Base-by-base conservation (phyloP, 53 echinoderm and acorn worm species). In the Antedon mediterranea region DNA sequence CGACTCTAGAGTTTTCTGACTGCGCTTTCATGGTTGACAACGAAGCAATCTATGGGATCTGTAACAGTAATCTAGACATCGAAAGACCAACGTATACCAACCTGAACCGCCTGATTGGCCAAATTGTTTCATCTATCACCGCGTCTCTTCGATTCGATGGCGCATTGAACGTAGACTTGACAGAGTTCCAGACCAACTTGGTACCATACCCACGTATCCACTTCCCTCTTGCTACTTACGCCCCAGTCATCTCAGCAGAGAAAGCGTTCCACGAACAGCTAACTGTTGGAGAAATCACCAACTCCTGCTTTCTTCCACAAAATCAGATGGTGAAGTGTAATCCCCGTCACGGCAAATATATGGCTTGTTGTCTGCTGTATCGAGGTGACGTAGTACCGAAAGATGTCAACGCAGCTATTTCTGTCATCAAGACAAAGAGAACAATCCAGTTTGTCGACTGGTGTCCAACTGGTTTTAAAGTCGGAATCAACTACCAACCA, bases 321-420 rank as follows among this genome's bases (percentile, higher is more conserved):
- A 37, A 37, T 11, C 37, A 37, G 37, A 37, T 37, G 37, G 37
- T 37, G 11, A 72, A 72, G 20, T 72, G 72, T 30, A 72, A 72
- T 30, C 72, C 72, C 15, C 4, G 72, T 7, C 72, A 15, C 20
- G 72, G 72, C 7, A 72, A 72, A 30, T 72, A 72, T 23, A 86
- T 86, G 86, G 86, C 86, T 72, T 87, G 87, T 73, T 87, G 87
- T 75, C 74, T 87, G 78, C 78, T 87, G 33, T 72, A 72, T 72
- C 72, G 72, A 8, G 72, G 72, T 72, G 72, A 72, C 30, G 72
- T 72, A 3, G 72, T 72, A 29, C 72, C 28, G 20, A 72, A 72
- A 72, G 72, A 72, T 72, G 72, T 72, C 72, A 72, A 72, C 30
- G 72, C 72, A 72, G 72, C 72, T 23, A 72, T 72, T 4, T 5